Conservation (phyloP, 2,888 invertebrate species). For the Drosophila sordidula region DNA sequence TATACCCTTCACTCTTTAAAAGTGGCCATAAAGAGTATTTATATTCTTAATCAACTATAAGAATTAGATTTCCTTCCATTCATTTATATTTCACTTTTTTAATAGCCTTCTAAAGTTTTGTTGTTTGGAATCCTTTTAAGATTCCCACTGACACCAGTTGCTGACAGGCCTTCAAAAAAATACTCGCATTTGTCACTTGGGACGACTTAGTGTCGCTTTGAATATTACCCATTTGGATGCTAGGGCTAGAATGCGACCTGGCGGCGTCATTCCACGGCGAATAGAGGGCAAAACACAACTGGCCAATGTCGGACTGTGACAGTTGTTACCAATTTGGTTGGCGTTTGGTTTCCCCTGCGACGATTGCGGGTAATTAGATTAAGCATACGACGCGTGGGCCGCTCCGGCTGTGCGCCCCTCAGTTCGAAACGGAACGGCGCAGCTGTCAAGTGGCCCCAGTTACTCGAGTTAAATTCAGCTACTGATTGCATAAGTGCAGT, state of each 20-base stretch:
- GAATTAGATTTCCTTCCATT: too few relatives aligned
- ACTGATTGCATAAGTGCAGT: slow-evolving; percentile 35
- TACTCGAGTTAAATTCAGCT: not conserved
- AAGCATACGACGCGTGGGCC: slow-evolving; percentile 42
- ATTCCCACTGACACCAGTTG: not conserved
- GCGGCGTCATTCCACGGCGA: slow-evolving; percentile 13
- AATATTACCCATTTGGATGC: slow-evolving; percentile 10
- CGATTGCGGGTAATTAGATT: slow-evolving; percentile 64
- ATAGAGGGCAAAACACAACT: slow-evolving; percentile 40
- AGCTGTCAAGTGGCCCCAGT: slow-evolving; percentile 35
- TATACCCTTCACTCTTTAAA: too few relatives aligned
- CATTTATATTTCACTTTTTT: too few relatives aligned
- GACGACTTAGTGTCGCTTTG: not conserved
- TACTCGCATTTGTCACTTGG: not conserved
- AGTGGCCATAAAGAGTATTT: too few relatives aligned
- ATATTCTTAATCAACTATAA: too few relatives aligned
- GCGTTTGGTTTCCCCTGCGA: slow-evolving; percentile 26
- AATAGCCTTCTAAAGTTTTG: too few relatives aligned
- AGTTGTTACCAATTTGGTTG: slow-evolving; percentile 34
- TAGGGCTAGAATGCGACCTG: slow-evolving; percentile 9
- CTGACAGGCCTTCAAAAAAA: not conserved
- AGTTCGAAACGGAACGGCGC: slow-evolving; percentile 52
- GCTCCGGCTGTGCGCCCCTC: slow-evolving; percentile 19
- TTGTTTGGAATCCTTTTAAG: not conserved
- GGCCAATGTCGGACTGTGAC: slow-evolving; percentile 50